Base-by-base conservation (phyloP, 2,888 invertebrate genomes). In the Diplolepis rosae region DNA sequence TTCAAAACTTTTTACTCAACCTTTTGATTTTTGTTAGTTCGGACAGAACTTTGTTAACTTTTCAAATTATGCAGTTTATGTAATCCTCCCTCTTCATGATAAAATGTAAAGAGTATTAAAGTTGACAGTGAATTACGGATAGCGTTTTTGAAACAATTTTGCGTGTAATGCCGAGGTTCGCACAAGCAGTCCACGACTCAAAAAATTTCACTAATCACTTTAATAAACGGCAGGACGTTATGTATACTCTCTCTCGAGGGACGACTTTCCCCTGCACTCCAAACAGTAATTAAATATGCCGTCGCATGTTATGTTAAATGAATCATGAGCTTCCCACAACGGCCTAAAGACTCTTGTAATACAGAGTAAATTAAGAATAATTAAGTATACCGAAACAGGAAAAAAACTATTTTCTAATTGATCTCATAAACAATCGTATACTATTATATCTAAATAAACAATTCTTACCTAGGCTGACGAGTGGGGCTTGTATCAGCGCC, bases 381-480 rank as follows among this genome's bases (percentile, higher is more conserved):
- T n/a, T n/a, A n/a, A n/a, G n/a, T n/a, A n/a, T n/a, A n/a, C n/a
- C n/a, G n/a, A n/a, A n/a, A n/a, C n/a, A n/a, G n/a, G n/a, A n/a
- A n/a, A n/a, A n/a, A n/a, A n/a, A n/a, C n/a, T n/a, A n/a, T n/a
- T n/a, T n/a, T n/a, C n/a, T n/a, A n/a, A n/a, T n/a, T n/a, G n/a
- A n/a, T n/a, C n/a, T n/a, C n/a, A n/a, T n/a, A n/a, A n/a, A n/a
- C n/a, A n/a, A n/a, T n/a, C n/a, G 0, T 18, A 45, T 15, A 7
- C 7, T 45, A 18, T 18, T 1, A 52, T 30, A 2, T 18, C 39
- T 11, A 15, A 45, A 1, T 9, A 51, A 22, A 18, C 72, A 15
- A 65, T 68, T 72, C 74, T 81, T 80, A 87, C 87, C 87, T 85
- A 61, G 86, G 84, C 68, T 81, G 85, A 77, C 81, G 81, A 70